Conservation (phyloP, 2,113 vertebrate genomes). For the Synchiropus splendidus region DNA sequence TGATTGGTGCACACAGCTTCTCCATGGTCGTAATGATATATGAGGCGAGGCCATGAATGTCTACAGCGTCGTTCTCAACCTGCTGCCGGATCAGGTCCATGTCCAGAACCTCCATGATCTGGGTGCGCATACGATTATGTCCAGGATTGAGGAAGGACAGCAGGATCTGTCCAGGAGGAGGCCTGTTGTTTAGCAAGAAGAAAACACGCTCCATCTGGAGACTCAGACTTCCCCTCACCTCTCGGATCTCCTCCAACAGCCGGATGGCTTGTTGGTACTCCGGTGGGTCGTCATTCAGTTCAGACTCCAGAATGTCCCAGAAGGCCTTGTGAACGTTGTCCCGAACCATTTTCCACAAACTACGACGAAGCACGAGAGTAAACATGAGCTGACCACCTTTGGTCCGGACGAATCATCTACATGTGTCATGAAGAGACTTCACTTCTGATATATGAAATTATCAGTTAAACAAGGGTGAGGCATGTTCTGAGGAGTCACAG, state of each 20-base stretch:
- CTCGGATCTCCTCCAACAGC: conserved; percentile 86
- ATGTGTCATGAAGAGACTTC: too few species aligned
- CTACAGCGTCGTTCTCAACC: conserved; percentile 78
- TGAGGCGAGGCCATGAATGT: conserved; percentile 79
- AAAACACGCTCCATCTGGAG: too few species aligned
- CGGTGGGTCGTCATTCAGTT: conserved; percentile 82
- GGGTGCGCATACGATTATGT: conserved; percentile 79
- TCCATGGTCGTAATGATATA: conserved; percentile 86
- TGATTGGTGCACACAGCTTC: conserved; percentile 81
- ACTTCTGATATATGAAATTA: too few species aligned
- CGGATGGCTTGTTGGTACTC: conserved; percentile 82
- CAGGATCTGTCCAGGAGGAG: conserved; percentile 64
- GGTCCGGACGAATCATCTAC: too few species aligned
- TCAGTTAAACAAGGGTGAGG: too few species aligned
- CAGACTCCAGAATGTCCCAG: conserved; percentile 82
- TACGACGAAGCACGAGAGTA: conserved; percentile 32
- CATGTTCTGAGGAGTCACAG: too few species aligned
- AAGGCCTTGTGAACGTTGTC: conserved; percentile 83
- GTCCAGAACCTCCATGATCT: conserved; percentile 88
- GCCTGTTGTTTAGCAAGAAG: too few species aligned
- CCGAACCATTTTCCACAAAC: conserved; percentile 75
- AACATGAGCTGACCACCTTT: too few species aligned
- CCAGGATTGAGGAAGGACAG: conserved; percentile 86
- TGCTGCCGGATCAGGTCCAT: conserved; percentile 86
- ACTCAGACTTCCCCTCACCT: too few species aligned